phyloP scores from a whole-genome alignment of 2,888 invertebrate genomes.

The Chorisops tibialis region DNA sequence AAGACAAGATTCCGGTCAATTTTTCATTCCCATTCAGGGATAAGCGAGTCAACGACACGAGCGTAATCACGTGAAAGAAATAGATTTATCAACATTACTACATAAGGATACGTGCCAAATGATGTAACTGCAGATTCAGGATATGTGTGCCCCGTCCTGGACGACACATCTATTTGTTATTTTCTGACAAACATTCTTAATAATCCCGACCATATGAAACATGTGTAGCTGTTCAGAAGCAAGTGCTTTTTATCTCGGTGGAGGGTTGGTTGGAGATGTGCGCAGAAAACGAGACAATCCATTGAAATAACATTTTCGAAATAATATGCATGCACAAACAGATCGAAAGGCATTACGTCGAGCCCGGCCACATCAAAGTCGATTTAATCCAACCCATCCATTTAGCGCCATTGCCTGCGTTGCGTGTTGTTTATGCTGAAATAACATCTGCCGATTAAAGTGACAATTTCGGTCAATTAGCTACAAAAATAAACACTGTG shows the following conservation, averaged over 20 bases:
- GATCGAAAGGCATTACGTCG: constrained; percentile 1
- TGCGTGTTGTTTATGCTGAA: constrained; percentile 15
- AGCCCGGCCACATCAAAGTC: constrained; percentile 17
- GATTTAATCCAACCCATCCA: constrained; percentile 17
- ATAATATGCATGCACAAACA: constrained; percentile 1
- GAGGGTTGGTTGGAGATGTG: background rate
- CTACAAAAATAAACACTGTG: constrained; percentile 15
- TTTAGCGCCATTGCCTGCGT: background rate
- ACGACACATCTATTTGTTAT: background rate
- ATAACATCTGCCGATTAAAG: constrained; percentile 29
- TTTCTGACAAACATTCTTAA: too few relatives aligned
- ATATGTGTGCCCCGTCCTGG: constrained; percentile 10
- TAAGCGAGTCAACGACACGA: constrained; percentile 26
- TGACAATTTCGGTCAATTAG: constrained; percentile 29
- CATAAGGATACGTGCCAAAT: constrained; percentile 26
- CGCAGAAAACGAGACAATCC: background rate
- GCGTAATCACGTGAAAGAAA: constrained; percentile 31
- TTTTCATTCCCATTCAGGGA: constrained; percentile 29
- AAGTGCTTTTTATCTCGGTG: background rate
- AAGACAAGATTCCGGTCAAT: constrained; percentile 29
- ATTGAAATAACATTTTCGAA: constrained; percentile 4
- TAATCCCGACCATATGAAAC: too few relatives aligned
- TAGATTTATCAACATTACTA: constrained; percentile 31
- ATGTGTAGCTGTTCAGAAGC: background rate
- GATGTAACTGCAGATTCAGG: constrained; percentile 19